Base-by-base conservation (phyloP, 2,888 invertebrate genomes). In the Hirtodrosophila duncani region DNA sequence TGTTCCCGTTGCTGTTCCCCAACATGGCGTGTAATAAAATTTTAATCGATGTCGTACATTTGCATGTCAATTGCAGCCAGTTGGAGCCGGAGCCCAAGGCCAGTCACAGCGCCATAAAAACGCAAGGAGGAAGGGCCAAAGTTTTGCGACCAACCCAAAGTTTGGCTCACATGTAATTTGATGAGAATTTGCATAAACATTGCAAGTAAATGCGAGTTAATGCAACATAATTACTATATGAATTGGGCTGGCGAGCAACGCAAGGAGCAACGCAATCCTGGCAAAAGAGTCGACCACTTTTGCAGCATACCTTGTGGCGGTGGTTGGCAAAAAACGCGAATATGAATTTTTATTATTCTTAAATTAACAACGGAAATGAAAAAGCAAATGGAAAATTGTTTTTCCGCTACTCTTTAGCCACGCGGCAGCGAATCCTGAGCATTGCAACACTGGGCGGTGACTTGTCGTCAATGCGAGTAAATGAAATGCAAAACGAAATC, bases 1-100 rank as follows among this genome's bases (percentile, higher is more conserved):
- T 59, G 24, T 44, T 48, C 51, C 61, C 41, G 58, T 3, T 5
- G 3, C 21, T 68, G 53, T 17, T 55, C 58, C 37, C 38, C 38
- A 26, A 66, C 74, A 78, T 78, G 70, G 75, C 81, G 66, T 78
- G 77, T 80, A 81, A 78, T 78, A 81, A 81, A 78, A 78, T 79
- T 78, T 81, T 78, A 78, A 78, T 78, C 82, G 77, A 80, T 81
- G 82, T 78, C 77, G 80, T 68, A 78, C 82, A 81, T 79, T 75
- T 75, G 67, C 81, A 75, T 74, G 78, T 78, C 74, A 72, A 81
- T 74, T 74, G 74, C 81, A 62, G 51, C 48, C 69, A 58, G 57
- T 69, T 59, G 49, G 39, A 56, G 50, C 38, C 53, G 52, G 26
- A 26, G 52, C 38, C 38, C 71, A 79, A 63, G 80, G 63, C 64